These are phyloP conservation scores for Conistra vaccinii DNA, from an alignment of 2,888 invertebrate species.

Conservation along the genomic window DNA sequence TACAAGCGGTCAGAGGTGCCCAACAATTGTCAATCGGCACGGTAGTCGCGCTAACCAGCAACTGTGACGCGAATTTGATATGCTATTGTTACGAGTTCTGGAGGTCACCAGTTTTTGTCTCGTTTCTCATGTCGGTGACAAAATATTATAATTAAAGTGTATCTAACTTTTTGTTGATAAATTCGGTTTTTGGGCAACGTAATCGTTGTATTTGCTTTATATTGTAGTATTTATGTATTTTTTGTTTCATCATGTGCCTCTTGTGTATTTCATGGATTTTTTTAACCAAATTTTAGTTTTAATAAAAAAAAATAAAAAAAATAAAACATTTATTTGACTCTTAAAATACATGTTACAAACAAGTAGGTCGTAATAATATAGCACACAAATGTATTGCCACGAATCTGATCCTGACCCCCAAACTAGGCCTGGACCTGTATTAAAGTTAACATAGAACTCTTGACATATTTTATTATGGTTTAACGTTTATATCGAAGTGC, in stretches of 20 bases:
- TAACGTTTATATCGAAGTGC: slow-evolving; percentile 16
- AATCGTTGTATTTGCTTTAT: slow-evolving; percentile 32
- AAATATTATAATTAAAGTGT: slow-evolving; percentile 57
- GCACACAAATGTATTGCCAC: too few relatives aligned
- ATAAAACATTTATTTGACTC: too few relatives aligned
- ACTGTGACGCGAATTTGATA: slow-evolving; percentile 82
- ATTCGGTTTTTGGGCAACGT: slow-evolving; percentile 28
- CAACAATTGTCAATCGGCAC: slow-evolving; percentile 77
- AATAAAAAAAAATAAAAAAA: too few relatives aligned
- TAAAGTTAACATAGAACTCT: not conserved
- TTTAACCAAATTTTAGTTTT: not conserved
- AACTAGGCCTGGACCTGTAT: too few relatives aligned
- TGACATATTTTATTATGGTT: slow-evolving; percentile 21
- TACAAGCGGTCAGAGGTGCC: slow-evolving; percentile 75
- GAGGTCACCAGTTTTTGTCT: slow-evolving; percentile 69
- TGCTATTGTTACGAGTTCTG: slow-evolving; percentile 75
- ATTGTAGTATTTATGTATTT: not conserved
- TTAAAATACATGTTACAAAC: too few relatives aligned
- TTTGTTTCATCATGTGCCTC: not conserved
- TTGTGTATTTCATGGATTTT: not conserved
- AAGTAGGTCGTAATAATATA: too few relatives aligned
- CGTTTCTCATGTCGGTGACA: slow-evolving; percentile 53
- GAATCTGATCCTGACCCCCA: too few relatives aligned
- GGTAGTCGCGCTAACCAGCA: slow-evolving; percentile 72
- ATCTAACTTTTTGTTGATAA: slow-evolving; percentile 41